A percentile compares a stretch with the other conserved stretches of the same genome.
These are phyloP conservation scores for Apteryx mantelli DNA, from an alignment of 2,113 vertebrate genomes.

Conservation along the genomic window DNA sequence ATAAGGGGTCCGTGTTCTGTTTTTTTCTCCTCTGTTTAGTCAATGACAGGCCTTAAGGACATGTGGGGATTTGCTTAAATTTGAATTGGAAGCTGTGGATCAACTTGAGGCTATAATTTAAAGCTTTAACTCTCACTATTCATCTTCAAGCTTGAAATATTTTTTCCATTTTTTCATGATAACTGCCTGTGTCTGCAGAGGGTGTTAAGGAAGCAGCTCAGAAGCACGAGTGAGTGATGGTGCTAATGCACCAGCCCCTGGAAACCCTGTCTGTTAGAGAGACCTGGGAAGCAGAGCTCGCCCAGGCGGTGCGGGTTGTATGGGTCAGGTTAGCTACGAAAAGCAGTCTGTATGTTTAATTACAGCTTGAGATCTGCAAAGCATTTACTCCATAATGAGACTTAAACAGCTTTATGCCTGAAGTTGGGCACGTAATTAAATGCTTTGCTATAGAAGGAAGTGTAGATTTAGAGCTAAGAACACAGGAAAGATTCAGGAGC, in stretches of 20 bases:
- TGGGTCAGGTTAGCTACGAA: neutral
- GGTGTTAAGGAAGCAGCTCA: neutral
- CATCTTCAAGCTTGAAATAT: neutral
- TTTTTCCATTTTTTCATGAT: neutral
- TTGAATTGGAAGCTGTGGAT: neutral
- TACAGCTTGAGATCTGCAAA: neutral
- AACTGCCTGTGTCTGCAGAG: neutral
- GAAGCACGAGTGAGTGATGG: neutral
- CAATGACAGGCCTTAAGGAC: neutral
- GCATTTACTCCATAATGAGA: neutral
- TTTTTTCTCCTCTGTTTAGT: neutral
- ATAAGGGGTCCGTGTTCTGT: neutral
- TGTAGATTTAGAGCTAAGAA: neutral
- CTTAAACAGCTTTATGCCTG: neutral
- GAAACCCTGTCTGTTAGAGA: neutral
- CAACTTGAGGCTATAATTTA: neutral
- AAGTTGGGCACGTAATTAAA: fast-evolving
- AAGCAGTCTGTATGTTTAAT: neutral
- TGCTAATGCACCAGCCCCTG: neutral
- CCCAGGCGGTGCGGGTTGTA: neutral
- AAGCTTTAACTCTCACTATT: neutral
- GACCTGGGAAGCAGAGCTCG: neutral
- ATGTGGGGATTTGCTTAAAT: neutral
- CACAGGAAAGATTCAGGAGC: neutral
- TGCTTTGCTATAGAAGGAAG: neutral